phyloP scores from a whole-genome alignment of 2,888 invertebrate species.

The Onthophagus sagittarius region DNA sequence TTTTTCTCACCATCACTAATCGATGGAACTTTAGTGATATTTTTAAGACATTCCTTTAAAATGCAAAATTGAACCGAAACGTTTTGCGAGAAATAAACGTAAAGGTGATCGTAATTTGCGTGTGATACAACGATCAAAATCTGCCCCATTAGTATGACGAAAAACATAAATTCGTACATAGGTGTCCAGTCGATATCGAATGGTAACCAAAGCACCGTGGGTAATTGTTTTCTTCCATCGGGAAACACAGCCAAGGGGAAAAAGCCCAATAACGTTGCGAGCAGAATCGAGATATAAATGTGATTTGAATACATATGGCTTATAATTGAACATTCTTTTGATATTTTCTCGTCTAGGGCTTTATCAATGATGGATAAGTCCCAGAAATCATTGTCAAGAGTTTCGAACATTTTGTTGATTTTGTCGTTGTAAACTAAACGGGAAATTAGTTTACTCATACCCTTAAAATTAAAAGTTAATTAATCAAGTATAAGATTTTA shows the following conservation, averaged over 20 bases:
- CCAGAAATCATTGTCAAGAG: constrained; percentile 20
- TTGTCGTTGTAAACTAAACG: constrained; percentile 9
- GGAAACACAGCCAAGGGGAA: constrained; percentile 21
- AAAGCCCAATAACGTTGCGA: constrained; percentile 6
- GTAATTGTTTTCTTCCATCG: constrained; percentile 19
- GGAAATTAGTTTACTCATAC: constrained; percentile 10
- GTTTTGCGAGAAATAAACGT: constrained; percentile 23
- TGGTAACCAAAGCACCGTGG: constrained; percentile 23
- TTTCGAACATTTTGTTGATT: constrained; percentile 16
- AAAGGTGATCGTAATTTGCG: constrained; percentile 16
- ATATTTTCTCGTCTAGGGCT: not conserved
- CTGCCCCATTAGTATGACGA: constrained; percentile 5
- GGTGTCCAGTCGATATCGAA: constrained; percentile 19
- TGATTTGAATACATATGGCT: not conserved
- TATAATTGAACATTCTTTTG: not conserved
- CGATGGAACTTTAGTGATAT: constrained; percentile 13
- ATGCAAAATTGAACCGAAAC: constrained; percentile 21
- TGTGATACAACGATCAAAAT: constrained; percentile 16
- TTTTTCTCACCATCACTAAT: constrained; percentile 5
- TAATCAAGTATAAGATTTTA: not conserved
- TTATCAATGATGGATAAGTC: constrained; percentile 13
- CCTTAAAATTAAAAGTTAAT: constrained; percentile 9
- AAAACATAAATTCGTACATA: constrained; percentile 17
- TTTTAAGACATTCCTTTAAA: constrained; percentile 14
- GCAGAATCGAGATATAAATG: not conserved